A percentile compares a stretch with the other conserved stretches of the same genome.
phyloP scores from a whole-genome alignment of 2,888 invertebrate genomes.

The Maniola hyperantus region DNA sequence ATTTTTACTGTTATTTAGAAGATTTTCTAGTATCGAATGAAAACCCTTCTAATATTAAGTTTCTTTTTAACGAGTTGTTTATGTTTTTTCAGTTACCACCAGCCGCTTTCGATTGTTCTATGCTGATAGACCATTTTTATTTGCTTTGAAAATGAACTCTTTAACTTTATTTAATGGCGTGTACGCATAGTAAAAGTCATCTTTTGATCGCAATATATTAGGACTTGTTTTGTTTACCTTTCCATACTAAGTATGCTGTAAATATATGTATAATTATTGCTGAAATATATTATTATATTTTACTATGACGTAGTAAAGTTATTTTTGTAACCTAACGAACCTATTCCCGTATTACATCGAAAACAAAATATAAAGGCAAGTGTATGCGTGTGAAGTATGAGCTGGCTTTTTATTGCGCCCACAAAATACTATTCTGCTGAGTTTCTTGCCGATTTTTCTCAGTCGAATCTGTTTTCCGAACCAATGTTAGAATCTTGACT shows the following conservation, averaged over 20 bases:
- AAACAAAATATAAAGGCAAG: background rate
- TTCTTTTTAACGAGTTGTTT: background rate
- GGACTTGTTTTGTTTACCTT: too few species aligned
- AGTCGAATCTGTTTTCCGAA: too few species aligned
- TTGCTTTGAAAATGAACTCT: slow-evolving; percentile 25
- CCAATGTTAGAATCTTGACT: too few species aligned
- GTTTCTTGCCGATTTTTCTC: too few species aligned
- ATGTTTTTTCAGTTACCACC: slow-evolving; percentile 35
- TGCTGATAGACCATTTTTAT: slow-evolving; percentile 41
- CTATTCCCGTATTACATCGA: background rate
- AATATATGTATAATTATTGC: too few species aligned
- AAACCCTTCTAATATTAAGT: background rate
- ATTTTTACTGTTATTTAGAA: too few species aligned
- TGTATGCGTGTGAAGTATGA: background rate
- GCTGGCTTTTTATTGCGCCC: too few species aligned
- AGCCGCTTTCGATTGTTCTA: slow-evolving; percentile 40
- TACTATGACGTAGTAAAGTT: background rate
- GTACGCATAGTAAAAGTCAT: background rate
- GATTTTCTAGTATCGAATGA: too few species aligned
- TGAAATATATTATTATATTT: too few species aligned
- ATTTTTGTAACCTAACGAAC: background rate
- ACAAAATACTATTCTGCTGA: too few species aligned
- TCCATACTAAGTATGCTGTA: too few species aligned
- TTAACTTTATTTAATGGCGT: slow-evolving; percentile 35
- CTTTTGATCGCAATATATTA: background rate